These are phyloP conservation scores for Coregonus suidteri DNA, from an alignment of 2,797 vertebrate genomes.

Conservation along the genomic window DNA sequence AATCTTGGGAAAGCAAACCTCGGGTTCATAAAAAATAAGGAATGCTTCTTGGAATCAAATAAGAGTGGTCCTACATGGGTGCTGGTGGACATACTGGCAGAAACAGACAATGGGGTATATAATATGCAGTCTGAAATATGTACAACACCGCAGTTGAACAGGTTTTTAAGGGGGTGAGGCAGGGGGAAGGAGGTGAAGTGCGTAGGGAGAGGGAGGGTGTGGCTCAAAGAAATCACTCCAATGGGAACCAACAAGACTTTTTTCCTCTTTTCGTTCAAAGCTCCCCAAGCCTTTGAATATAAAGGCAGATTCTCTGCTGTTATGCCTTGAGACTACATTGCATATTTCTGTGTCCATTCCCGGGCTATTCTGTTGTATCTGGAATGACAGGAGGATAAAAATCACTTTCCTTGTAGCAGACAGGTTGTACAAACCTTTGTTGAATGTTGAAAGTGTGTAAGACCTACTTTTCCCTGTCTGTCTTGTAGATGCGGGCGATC, in stretches of 20 bases:
- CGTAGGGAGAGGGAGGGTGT: conserved; percentile 83
- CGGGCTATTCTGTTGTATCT: conserved; percentile 88
- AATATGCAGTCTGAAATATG: conserved; percentile 81
- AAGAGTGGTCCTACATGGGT: conserved; percentile 70
- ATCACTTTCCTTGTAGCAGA: not conserved
- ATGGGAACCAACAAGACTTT: conserved; percentile 83
- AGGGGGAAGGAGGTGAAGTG: conserved; percentile 70
- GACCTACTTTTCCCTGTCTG: conserved; percentile 87
- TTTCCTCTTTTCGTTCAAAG: conserved; percentile 75
- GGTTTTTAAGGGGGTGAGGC: conserved; percentile 47
- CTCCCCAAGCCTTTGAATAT: conserved; percentile 80
- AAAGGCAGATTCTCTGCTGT: conserved; percentile 79
- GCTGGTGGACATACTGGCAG: conserved; percentile 6
- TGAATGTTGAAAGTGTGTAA: not conserved
- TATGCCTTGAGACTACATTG: conserved; percentile 79
- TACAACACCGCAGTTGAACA: conserved; percentile 84
- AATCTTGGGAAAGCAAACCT: conserved; percentile 32
- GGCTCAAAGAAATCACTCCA: conserved; percentile 85
- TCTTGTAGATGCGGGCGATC: conserved; percentile 89
- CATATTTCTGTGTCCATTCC: conserved; percentile 88
- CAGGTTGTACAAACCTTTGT: not conserved
- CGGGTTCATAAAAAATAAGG: conserved; percentile 64
- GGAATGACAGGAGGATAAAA: conserved; percentile 35
- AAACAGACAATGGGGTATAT: conserved; percentile 50
- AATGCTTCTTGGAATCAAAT: conserved; percentile 76